Evolutionary conservation across 2,888 invertebrate species (phyloP), one percentile per base, ranked within the genome.

Genomic region (Drosophila colorata): DNA sequence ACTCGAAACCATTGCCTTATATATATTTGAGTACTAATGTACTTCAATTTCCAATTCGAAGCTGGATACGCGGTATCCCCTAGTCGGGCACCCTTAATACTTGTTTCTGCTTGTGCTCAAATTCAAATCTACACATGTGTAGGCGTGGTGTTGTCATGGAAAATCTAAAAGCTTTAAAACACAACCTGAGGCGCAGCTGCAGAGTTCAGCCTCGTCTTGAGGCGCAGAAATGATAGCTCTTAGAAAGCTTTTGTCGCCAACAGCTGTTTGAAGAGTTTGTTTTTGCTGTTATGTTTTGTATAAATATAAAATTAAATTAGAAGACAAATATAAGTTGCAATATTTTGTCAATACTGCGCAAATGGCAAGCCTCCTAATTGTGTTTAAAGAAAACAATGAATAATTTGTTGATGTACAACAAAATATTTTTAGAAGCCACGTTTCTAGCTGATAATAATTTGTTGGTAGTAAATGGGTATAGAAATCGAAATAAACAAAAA

Each of bases 141-240:
- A 33, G 43, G 57, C 52, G 55, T 20, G 11, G 13, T 52, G 44
- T 56, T 20, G 44, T 8, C 40, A 47, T 33, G 33, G 41, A 35
- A 59, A 56, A 59, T 59, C 18, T 18, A 11, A 1, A 20, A 46
- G 66, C 69, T 69, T 57, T 64, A 16, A 18, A 68, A 55, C 20
- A 31, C 23, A 20, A 37, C 25, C 40, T 46, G 9, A 41, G 37
- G 11, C 48, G 33, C 23, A 20, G 31, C 41, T 37, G 8, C 16
- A 33, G 14, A 35, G 16, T 35, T 56, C 25, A 38, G 4, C 3
- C 2, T 11, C 33, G 14, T 23, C 14, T 20, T 6, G 14, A 31
- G 23, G 23, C 4, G 52, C 41, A 41, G 33, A 9, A 47, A 18
- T 37, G 1, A n/a, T 14, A 28, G 25, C 7, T 13, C n/a, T 8